Evolutionary conservation across 1,140 invertebrate genomes (phyloP).

Genomic region (Diabrotica undecimpunctata): DNA sequence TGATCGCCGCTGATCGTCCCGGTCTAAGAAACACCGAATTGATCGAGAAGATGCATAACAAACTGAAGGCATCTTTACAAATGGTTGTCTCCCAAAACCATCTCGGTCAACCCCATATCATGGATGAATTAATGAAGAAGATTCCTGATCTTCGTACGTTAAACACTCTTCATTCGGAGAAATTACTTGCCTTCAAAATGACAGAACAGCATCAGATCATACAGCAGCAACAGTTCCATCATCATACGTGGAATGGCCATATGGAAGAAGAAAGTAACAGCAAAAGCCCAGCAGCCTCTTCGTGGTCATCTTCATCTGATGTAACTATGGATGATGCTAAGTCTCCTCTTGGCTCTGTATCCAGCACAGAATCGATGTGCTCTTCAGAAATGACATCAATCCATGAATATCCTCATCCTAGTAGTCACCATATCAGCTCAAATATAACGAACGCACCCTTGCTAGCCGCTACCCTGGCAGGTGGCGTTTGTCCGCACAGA

Average conservation of each 20-base stretch:
- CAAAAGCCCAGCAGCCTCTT: slow-evolving; percentile 56
- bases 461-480: slow-evolving; percentile 72
- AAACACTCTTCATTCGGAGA: slow-evolving; percentile 94
- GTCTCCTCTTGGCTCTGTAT: slow-evolving; percentile 79
- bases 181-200: slow-evolving; percentile 88
- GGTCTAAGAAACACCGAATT: slow-evolving; percentile 88
- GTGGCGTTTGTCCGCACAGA: slow-evolving; percentile 61
- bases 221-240: slow-evolving; percentile 55
- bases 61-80: slow-evolving; percentile 80
- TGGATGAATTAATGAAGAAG: slow-evolving; percentile 86
- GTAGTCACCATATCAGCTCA: slow-evolving; percentile 42
- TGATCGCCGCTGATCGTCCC: slow-evolving; percentile 90
- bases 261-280: slow-evolving; percentile 59
- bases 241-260: slow-evolving; percentile 55
- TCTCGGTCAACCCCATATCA: slow-evolving; percentile 71
- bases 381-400: slow-evolving; percentile 61
- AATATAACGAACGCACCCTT: slow-evolving; percentile 64
- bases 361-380: slow-evolving; percentile 69
- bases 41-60: slow-evolving; percentile 88
- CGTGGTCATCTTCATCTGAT: slow-evolving; percentile 68
- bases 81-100: slow-evolving; percentile 85
- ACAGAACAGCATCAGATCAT: slow-evolving; percentile 80
- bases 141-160: slow-evolving; percentile 91
- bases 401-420: slow-evolving; percentile 55
- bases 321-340: slow-evolving; percentile 73